Conservation (phyloP, 1,140 invertebrate genomes). For the Bombus turneri region DNA sequence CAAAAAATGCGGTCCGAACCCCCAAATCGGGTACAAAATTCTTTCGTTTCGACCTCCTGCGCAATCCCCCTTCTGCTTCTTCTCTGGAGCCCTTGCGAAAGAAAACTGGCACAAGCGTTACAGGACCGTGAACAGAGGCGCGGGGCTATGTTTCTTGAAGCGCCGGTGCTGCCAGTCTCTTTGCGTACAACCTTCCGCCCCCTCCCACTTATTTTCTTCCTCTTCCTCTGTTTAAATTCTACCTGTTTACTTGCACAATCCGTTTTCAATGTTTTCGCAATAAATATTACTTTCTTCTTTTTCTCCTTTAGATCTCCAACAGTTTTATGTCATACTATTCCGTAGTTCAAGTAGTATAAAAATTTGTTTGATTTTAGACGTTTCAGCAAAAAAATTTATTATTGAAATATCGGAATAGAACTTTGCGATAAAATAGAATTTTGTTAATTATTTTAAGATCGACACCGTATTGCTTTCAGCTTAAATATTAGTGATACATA, state of each 20-base stretch:
- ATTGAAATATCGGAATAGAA: not conserved
- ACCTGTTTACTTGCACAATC: not conserved
- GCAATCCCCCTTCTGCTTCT: not conserved
- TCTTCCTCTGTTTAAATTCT: slow-evolving; percentile 38
- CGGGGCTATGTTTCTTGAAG: slow-evolving; percentile 48
- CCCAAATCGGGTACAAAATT: slow-evolving; percentile 8
- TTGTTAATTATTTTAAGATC: not conserved
- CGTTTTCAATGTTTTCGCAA: not conserved
- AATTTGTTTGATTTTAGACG: not conserved
- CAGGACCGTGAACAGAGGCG: slow-evolving; percentile 24
- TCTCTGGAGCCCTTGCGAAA: slow-evolving; percentile 44
- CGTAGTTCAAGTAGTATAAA: not conserved
- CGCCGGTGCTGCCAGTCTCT: slow-evolving; percentile 63
- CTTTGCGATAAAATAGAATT: not conserved
- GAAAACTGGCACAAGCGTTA: slow-evolving; percentile 60
- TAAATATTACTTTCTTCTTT: not conserved
- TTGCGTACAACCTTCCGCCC: slow-evolving; percentile 13
- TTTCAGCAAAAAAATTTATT: not conserved
- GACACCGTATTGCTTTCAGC: no score
- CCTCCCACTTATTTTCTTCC: slow-evolving; percentile 20
- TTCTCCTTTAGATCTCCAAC: not conserved
- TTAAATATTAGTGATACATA: not conserved
- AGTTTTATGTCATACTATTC: no score
- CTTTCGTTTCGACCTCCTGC: slow-evolving; percentile 13
- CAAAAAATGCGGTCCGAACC: not conserved